These are phyloP conservation scores for Corythaixoides concolor DNA, from an alignment of 2,113 vertebrate species.

Conservation along the genomic window DNA sequence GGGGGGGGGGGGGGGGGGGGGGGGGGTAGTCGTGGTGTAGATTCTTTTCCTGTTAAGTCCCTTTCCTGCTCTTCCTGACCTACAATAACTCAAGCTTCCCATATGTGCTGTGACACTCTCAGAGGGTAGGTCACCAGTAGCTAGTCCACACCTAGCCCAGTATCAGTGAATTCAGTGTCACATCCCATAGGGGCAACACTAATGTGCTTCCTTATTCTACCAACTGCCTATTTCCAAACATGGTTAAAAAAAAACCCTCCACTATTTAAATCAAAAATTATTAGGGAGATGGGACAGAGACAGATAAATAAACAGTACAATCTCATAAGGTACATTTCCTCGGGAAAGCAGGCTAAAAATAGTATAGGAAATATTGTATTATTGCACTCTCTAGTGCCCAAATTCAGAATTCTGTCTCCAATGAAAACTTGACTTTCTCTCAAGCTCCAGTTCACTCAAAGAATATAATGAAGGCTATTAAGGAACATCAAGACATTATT, in stretches of 20 bases:
- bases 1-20: too few relatives aligned
- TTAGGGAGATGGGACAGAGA: background rate
- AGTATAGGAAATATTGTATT: background rate
- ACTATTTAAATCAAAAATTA: background rate
- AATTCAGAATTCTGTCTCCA: background rate
- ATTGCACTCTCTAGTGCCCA: constrained; percentile 22
- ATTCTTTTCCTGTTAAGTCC: background rate
- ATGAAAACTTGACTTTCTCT: constrained; percentile 17
- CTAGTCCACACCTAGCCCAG: background rate
- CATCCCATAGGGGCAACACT: background rate
- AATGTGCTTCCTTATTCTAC: background rate
- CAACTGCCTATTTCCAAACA: background rate
- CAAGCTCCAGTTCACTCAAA: constrained; percentile 8
- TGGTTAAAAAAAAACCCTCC: background rate
- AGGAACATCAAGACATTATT: constrained; percentile 37
- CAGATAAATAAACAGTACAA: background rate
- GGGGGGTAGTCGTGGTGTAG: too few relatives aligned
- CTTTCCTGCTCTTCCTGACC: background rate
- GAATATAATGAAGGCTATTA: constrained; percentile 29
- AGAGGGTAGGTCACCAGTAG: background rate
- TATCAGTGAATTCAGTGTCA: background rate
- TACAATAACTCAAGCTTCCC: background rate
- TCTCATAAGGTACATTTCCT: background rate
- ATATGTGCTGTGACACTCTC: background rate
- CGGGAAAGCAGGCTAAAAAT: constrained; percentile 32